phyloP scores from a whole-genome alignment of 2,113 vertebrate species.

The Tachysurus fulvidraco region DNA sequence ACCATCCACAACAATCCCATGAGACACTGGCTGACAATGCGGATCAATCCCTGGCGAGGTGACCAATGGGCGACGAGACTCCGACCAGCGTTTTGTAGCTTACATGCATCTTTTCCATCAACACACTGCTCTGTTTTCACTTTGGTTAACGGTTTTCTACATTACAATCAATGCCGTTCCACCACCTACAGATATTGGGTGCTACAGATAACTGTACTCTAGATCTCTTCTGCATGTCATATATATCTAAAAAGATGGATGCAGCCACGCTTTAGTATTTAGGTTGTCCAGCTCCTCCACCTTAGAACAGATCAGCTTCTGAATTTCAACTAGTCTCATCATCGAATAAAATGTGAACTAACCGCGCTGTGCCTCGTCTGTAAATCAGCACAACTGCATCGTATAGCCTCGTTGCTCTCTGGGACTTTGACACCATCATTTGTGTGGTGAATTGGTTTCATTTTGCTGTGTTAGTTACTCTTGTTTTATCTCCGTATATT shows the following conservation, averaged over 20 bases:
- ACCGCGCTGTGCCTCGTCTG: too few species aligned
- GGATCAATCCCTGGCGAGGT: too few species aligned
- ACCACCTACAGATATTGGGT: not conserved
- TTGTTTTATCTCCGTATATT: not conserved
- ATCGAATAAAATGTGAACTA: not conserved
- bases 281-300: not conserved
- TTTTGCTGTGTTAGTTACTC: not conserved
- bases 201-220: not conserved
- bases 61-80: too few species aligned
- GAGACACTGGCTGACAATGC: too few species aligned
- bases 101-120: not conserved
- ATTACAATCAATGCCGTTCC: not conserved
- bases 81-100: not conserved
- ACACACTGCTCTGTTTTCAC: not conserved
- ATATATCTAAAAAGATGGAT: not conserved
- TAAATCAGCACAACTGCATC: not conserved
- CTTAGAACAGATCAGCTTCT: not conserved
- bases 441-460: not conserved
- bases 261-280: not conserved
- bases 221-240: too few species aligned
- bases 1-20: too few species aligned
- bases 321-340: not conserved
- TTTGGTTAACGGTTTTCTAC: not conserved
- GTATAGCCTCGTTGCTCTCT: not conserved
- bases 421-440: not conserved